phyloP scores from a whole-genome alignment of 1,140 invertebrate species.

The Penaeus japonicus region DNA sequence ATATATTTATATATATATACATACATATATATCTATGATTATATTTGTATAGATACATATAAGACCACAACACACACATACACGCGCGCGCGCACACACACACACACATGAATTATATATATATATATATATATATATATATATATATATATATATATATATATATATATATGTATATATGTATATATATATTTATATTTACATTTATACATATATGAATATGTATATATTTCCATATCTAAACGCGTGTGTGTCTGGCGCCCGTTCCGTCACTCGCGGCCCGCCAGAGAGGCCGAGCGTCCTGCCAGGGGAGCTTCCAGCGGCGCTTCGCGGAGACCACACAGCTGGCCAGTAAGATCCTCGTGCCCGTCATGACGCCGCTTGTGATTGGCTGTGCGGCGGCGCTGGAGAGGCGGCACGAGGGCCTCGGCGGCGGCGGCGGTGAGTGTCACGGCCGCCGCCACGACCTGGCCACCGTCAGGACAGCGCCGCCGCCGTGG shows the following conservation, averaged over 20 bases:
- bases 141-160: too few species aligned
- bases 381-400: constrained; percentile 29
- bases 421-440: neutral
- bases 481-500: neutral
- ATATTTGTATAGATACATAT: too few species aligned
- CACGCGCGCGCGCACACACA: too few species aligned
- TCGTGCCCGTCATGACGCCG: constrained; percentile 6
- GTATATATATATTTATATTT: too few species aligned
- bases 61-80: too few species aligned
- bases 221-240: too few species aligned
- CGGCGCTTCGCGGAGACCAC: constrained; percentile 24
- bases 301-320: constrained; percentile 36
- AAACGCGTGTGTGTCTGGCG: neutral
- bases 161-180: too few species aligned
- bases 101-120: too few species aligned
- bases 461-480: neutral
- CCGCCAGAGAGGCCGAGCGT: constrained; percentile 25
- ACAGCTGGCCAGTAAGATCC: constrained; percentile 45
- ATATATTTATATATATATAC: too few species aligned
- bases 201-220: too few species aligned
- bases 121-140: too few species aligned
- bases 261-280: neutral
- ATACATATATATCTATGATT: too few species aligned
- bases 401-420: neutral
- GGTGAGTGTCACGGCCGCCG: constrained; percentile 12